Evolutionary conservation across 2,888 invertebrate species (phyloP).

Genomic region (Ectemnius cavifrons): DNA sequence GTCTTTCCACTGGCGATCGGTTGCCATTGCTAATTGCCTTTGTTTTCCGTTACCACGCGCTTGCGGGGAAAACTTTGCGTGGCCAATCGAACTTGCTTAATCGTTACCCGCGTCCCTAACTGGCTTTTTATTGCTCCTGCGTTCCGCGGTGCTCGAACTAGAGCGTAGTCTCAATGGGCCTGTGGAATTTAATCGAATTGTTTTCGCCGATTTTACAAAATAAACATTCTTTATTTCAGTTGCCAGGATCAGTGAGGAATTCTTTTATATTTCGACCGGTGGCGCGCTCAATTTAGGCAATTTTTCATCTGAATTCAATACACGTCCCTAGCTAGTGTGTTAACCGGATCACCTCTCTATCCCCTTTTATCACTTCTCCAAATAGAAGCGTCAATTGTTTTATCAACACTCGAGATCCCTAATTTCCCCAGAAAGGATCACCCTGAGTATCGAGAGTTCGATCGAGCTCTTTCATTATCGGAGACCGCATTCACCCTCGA

Average conservation of each 20-base stretch:
- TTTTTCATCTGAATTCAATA: background rate
- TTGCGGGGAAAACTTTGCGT: slow-evolving; percentile 1
- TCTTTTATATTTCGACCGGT: slow-evolving; percentile 24
- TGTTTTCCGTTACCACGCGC: background rate
- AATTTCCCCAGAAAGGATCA: background rate
- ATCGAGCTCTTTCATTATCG: slow-evolving; percentile 48
- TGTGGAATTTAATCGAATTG: slow-evolving; percentile 30
- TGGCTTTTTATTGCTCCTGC: slow-evolving; percentile 18
- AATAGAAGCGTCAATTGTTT: slow-evolving; percentile 43
- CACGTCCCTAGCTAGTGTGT: slow-evolving; percentile 9
- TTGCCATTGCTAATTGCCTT: background rate
- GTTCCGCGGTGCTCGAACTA: too few relatives aligned
- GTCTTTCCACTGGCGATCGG: background rate
- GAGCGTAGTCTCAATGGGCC: slow-evolving; percentile 20
- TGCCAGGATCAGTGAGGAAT: slow-evolving; percentile 28
- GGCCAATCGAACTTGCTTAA: slow-evolving; percentile 13
- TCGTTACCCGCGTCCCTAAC: slow-evolving; percentile 22
- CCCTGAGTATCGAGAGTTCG: slow-evolving; percentile 19
- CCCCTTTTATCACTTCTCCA: slow-evolving; percentile 25
- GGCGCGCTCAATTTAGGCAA: slow-evolving; percentile 17
- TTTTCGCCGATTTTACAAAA: slow-evolving; percentile 17
- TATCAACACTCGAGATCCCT: background rate
- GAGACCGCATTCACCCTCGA: slow-evolving; percentile 13
- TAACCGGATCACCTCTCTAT: slow-evolving; percentile 25
- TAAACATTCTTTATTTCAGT: slow-evolving; percentile 36